Evolutionary conservation across 1,140 invertebrate species (phyloP), one percentile per base, ranked within the genome.

Genomic region (Brachionus rubens): DNA sequence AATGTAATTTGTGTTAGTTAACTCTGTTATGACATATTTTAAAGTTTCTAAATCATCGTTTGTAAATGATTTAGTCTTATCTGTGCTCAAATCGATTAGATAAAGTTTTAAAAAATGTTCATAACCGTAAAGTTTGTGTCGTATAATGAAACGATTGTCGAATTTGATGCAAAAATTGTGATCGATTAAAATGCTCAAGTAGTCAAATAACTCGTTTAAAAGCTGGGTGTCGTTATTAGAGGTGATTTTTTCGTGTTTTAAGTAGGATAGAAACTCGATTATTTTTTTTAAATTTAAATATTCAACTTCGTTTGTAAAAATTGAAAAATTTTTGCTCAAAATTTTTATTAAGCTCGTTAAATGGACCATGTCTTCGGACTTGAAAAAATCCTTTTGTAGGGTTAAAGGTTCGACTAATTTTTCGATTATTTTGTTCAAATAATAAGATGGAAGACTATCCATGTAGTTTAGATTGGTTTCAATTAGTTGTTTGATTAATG

Each of bases 111-210:
- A 9, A 43, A 41, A 28, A n/a, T 26, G 14, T 65, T 65, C 24
- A 65, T 65, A 46, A 26, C 59, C 59, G 24, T 46, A 43, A 1
- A 65, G 40, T 24, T 43, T 65, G n/a, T 65, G 59, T 12, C 59
- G 33, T 14, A 65, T 65, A 10, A 36, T 21, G 43, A 65, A 65
- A 1, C 14, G 43, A 24, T 21, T 9, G 12, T 43, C 19, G 9
- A 65, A 14, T 16, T 19, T 21, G 10, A 65, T 6, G 4, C 40
- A 10, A 41, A 43, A 65, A 7, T 43, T 21, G 16, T 36, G 1
- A 6, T 41, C 28, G 16, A 59, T 33, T 7, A 59, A n/a, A 5
- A 19, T 2, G n/a, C 30, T 10, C 14, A 59, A 33, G 9, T 59
- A 59, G 10, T 59, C 19, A 3, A 59, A 16, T 10, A 59, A 59